These are phyloP conservation scores for Callionymus lyra DNA, from an alignment of 2,113 vertebrate genomes.

Conservation along the genomic window DNA sequence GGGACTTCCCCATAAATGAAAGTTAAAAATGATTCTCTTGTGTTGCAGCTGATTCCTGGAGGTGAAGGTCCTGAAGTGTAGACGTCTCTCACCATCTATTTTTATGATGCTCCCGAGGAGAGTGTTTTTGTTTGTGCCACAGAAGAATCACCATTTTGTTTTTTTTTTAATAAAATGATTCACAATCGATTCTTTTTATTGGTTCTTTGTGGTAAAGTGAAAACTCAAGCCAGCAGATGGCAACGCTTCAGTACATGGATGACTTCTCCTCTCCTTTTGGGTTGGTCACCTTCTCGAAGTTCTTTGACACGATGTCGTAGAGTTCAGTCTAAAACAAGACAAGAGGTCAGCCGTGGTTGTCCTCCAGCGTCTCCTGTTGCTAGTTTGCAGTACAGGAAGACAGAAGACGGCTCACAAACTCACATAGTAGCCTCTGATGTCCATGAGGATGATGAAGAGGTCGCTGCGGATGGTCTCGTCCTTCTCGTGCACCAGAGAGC, in stretches of 20 bases:
- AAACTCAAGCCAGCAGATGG: not conserved
- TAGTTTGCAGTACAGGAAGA: no score
- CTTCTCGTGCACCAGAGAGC: slow-evolving; percentile 73
- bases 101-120: not conserved
- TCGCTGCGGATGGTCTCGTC: slow-evolving; percentile 71
- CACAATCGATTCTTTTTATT: not conserved
- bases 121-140: slow-evolving; percentile 35
- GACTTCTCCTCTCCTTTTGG: slow-evolving; percentile 88
- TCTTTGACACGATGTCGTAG: slow-evolving; percentile 80
- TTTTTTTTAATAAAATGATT: not conserved
- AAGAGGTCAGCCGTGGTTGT: rapidly evolving
- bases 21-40: no score
- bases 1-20: no score
- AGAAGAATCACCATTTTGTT: slow-evolving; percentile 1
- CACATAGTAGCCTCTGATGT: slow-evolving; percentile 81
- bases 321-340: slow-evolving; percentile 68
- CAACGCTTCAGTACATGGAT: slow-evolving; percentile 69
- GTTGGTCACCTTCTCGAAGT: slow-evolving; percentile 78
- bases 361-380: rapidly evolving
- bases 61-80: slow-evolving; percentile 96
- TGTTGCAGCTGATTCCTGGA: slow-evolving; percentile 85
- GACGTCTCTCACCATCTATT: not conserved
- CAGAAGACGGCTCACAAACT: no score
- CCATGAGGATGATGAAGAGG: slow-evolving; percentile 69
- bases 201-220: not conserved